A percentile compares a stretch with the other conserved stretches of the same genome.
These are phyloP conservation scores for Lymantria dispar DNA, from an alignment of 2,888 invertebrate genomes.

Conservation along the genomic window DNA sequence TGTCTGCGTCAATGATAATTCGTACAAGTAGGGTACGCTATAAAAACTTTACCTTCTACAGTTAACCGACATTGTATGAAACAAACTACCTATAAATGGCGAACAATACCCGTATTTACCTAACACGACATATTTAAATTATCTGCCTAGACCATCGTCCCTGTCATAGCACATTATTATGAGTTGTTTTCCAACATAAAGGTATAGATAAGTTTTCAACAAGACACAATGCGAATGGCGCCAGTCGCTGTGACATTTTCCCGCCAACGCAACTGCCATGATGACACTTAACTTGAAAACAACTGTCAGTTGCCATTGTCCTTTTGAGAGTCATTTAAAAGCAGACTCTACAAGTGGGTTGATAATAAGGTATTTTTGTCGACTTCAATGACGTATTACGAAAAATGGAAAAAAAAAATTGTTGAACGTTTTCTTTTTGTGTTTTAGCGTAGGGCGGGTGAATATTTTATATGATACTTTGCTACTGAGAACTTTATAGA, in stretches of 20 bases:
- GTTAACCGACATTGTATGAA: no score
- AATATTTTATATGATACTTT: slow-evolving; percentile 28
- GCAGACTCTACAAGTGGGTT: slow-evolving; percentile 30
- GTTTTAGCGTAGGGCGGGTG: slow-evolving; percentile 23
- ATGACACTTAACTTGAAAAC: slow-evolving; percentile 34
- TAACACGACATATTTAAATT: no score
- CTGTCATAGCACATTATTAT: no score
- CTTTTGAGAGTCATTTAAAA: slow-evolving; percentile 25
- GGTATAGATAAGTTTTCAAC: slow-evolving; percentile 16
- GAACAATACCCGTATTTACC: no score
- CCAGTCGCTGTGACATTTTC: slow-evolving; percentile 25
- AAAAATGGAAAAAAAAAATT: slow-evolving; percentile 5
- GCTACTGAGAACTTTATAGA: not conserved
- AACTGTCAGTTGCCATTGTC: slow-evolving; percentile 34
- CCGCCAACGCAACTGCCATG: slow-evolving; percentile 35
- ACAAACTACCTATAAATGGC: no score
- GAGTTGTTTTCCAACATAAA: not conserved
- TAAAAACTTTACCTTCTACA: no score
- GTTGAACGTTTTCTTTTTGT: slow-evolving; percentile 28
- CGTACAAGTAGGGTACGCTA: no score
- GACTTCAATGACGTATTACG: no score
- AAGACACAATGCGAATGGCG: slow-evolving; percentile 30
- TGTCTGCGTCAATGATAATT: no score
- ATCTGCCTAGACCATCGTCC: no score
- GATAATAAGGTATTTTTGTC: slow-evolving; percentile 5